phyloP scores from a whole-genome alignment of 2,888 invertebrate species.

The Cantharis rustica region DNA sequence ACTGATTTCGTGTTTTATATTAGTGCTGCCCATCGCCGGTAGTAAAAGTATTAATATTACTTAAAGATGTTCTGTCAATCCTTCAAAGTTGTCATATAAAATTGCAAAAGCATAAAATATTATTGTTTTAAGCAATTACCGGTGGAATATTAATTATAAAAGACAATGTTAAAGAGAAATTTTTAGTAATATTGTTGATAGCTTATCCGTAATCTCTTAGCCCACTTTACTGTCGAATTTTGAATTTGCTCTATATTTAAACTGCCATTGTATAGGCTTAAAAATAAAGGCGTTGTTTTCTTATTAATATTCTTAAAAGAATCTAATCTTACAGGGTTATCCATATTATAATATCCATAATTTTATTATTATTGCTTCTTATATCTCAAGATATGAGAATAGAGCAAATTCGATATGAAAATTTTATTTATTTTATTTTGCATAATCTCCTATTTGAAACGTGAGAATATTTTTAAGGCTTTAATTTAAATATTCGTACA shows the following conservation, averaged over 20 bases:
- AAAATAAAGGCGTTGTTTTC: not conserved
- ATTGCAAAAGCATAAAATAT: no score
- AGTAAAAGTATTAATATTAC: no score
- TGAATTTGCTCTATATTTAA: no score
- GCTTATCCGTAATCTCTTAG: not conserved
- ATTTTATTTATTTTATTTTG: not conserved
- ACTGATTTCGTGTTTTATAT: no score
- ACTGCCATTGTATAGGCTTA: not conserved
- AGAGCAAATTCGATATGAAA: not conserved
- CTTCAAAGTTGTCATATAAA: no score
- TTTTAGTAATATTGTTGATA: not conserved
- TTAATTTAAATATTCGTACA: not conserved
- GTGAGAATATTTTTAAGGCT: not conserved
- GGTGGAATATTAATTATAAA: no score
- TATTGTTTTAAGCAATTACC: no score
- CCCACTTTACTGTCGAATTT: no score
- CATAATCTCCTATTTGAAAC: not conserved
- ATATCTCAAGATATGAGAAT: not conserved
- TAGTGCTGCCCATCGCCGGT: no score
- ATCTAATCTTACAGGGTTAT: not conserved
- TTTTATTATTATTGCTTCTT: not conserved
- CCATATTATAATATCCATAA: not conserved
- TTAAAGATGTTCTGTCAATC: no score
- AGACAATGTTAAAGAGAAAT: no score
- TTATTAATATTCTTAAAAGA: not conserved